phyloP scores from a whole-genome alignment of 2,113 vertebrate species.

The Ptychochromis oligacanthus region DNA sequence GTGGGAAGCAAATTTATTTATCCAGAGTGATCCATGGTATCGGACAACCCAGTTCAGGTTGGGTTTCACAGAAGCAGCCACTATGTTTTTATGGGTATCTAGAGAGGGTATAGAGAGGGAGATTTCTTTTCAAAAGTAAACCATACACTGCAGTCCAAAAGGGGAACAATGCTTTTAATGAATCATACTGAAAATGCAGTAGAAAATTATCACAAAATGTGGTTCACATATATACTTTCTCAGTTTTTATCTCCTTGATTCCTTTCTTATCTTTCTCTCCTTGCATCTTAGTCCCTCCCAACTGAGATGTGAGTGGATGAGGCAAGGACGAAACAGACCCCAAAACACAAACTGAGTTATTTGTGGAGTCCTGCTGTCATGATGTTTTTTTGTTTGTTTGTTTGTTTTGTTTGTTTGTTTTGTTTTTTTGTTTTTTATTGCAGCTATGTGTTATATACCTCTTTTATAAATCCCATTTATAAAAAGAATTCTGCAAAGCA shows the following conservation, averaged over 20 bases:
- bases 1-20: constrained; percentile 55
- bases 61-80: constrained; percentile 35
- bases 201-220: constrained; percentile 13
- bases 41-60: constrained; percentile 31
- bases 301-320: background rate
- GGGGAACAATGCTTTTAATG: background rate
- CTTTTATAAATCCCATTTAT: background rate
- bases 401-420: no score
- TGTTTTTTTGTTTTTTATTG: background rate
- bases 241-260: background rate
- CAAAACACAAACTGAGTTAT: background rate
- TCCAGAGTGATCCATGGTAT: constrained; percentile 50
- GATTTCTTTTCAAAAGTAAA: background rate
- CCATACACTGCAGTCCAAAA: background rate
- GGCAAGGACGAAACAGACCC: background rate
- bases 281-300: background rate
- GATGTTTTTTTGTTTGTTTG: background rate
- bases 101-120: background rate
- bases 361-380: background rate
- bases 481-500: background rate
- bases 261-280: background rate
- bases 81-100: background rate
- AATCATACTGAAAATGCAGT: background rate
- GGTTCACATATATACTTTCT: background rate
- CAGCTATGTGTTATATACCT: background rate